Evolutionary conservation across 1,140 invertebrate genomes (phyloP).

Genomic region (Polypedilum vanderplanki): DNA sequence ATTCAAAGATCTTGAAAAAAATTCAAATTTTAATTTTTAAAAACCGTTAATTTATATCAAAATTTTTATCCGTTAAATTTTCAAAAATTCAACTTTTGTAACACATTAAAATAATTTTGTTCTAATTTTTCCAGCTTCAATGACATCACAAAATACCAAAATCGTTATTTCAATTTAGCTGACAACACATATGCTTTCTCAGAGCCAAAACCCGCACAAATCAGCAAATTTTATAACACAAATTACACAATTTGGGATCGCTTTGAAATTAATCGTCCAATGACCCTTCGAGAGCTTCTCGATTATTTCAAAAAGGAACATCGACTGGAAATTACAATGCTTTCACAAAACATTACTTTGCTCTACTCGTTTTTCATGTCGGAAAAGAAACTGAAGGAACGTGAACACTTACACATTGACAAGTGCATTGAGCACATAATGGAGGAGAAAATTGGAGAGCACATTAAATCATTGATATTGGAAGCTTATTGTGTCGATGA

Average conservation of each 20-base stretch:
- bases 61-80: too few species aligned
- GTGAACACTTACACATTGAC: slow-evolving; percentile 11
- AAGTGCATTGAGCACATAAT: slow-evolving; percentile 23
- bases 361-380: slow-evolving; percentile 9
- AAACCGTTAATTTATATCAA: too few species aligned
- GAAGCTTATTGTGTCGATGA: slow-evolving; percentile 22
- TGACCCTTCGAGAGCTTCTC: neutral
- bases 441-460: slow-evolving; percentile 8
- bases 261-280: neutral
- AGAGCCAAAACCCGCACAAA: neutral
- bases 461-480: slow-evolving; percentile 12
- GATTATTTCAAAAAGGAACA: slow-evolving; percentile 10
- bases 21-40: too few species aligned
- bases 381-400: slow-evolving; percentile 14
- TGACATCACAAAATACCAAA: neutral
- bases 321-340: slow-evolving; percentile 7
- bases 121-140: neutral
- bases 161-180: neutral
- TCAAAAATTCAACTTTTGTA: neutral
- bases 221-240: neutral
- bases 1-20: too few species aligned
- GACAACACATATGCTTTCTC: slow-evolving; percentile 16
- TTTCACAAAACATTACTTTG: neutral
- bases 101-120: neutral
- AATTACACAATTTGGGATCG: neutral